Evolutionary conservation across 2,797 vertebrate species (phyloP).

Genomic region (Pygocentrus nattereri): DNA sequence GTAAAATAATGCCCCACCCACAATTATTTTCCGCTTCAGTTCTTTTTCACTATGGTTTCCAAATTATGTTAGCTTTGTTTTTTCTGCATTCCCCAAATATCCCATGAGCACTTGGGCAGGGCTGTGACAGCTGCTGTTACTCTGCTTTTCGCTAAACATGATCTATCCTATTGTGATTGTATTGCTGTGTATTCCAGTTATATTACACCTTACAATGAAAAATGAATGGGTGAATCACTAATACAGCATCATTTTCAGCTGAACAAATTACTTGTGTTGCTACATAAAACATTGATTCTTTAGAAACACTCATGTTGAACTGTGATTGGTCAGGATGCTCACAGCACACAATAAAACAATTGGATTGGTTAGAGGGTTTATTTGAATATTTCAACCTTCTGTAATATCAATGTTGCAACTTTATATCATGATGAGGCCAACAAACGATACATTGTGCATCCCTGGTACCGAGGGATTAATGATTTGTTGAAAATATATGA

Average conservation of each 20-base stretch:
- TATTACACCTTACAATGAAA: no score
- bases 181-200: not conserved
- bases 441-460: no score
- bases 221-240: not conserved
- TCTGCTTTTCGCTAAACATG: not conserved
- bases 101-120: conserved; percentile 48
- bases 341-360: not conserved
- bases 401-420: not conserved
- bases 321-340: not conserved
- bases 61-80: not conserved
- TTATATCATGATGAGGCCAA: no score
- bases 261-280: not conserved
- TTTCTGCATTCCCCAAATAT: not conserved
- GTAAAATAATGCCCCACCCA: no score
- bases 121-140: conserved; percentile 60
- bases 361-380: no score
- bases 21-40: no score
- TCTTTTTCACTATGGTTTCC: no score
- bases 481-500: no score
- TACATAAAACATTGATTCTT: not conserved
- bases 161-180: not conserved
- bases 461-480: no score
- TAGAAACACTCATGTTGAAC: not conserved
- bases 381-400: no score
- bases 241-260: not conserved